Conservation (phyloP, 2,888 invertebrate genomes). For the Timema podura region DNA sequence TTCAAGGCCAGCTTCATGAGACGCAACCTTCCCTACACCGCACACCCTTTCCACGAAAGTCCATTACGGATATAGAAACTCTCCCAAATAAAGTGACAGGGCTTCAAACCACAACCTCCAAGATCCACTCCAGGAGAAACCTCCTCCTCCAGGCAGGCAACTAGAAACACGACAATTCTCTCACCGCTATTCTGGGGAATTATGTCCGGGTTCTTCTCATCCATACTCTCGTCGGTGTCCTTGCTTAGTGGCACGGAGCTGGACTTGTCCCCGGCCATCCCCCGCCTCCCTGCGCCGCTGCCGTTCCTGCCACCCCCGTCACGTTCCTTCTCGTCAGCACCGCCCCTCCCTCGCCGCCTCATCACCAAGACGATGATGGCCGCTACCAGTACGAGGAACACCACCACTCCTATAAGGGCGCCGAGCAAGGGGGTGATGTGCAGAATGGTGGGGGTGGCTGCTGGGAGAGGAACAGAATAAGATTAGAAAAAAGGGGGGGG, state of each 20-base stretch:
- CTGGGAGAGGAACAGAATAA: neutral
- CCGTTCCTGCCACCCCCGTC: conserved; percentile 39
- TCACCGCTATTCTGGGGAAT: conserved; percentile 53
- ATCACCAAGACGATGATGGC: conserved; percentile 51
- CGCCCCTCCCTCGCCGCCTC: conserved; percentile 44
- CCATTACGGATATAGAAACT: no score
- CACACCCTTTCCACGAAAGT: no score
- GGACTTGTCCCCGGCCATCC: conserved; percentile 37
- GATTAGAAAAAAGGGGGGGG: no score
- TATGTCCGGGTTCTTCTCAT: conserved; percentile 57
- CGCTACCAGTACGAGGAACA: conserved; percentile 51
- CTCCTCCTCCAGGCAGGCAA: no score
- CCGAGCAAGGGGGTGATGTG: conserved; percentile 54
- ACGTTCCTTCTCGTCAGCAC: conserved; percentile 29
- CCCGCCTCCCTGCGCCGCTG: conserved; percentile 16
- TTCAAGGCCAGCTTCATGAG: no score
- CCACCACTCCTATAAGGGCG: conserved; percentile 51
- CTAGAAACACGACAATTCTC: neutral
- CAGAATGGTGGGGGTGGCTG: conserved; percentile 50
- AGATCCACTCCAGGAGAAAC: no score
- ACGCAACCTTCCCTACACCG: no score
- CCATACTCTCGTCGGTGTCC: conserved; percentile 50
- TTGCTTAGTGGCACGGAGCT: conserved; percentile 49
- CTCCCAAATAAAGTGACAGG: no score
- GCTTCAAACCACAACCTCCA: no score